Evolutionary conservation across 92 coral and sea anemone species (phyloP).

Genomic region (Epizoanthus fatuus): DNA sequence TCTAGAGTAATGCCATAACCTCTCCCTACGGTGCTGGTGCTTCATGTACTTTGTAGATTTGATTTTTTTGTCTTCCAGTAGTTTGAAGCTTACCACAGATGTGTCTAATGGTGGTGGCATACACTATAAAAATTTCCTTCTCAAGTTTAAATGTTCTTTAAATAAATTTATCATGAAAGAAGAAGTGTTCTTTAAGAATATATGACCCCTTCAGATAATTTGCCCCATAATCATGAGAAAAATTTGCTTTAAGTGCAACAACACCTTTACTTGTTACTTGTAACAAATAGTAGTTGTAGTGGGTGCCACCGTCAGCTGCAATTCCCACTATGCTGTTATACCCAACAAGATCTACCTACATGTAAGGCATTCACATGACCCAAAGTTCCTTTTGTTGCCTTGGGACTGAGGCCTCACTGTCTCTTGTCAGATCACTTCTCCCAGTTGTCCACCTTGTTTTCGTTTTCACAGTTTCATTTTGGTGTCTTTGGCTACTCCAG

Average conservation of each 20-base stretch:
- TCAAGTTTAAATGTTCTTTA: slow-evolving; percentile 42
- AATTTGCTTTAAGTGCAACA: background rate
- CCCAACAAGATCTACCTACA: background rate
- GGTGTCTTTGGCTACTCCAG: too few species aligned
- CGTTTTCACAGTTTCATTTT: background rate
- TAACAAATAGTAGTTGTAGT: slow-evolving; percentile 16
- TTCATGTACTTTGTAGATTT: background rate
- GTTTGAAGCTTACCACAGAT: slow-evolving; percentile 25
- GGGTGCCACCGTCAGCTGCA: slow-evolving; percentile 27
- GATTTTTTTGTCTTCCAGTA: background rate
- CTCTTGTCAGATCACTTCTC: slow-evolving; percentile 1
- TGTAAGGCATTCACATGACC: background rate
- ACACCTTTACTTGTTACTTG: slow-evolving; percentile 28
- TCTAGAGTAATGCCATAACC: background rate
- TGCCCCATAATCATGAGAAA: slow-evolving; percentile 11
- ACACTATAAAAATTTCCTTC: slow-evolving; percentile 4
- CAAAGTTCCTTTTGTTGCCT: background rate
- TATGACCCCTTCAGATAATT: slow-evolving; percentile 1
- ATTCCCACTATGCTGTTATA: slow-evolving; percentile 34
- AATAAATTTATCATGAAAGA: slow-evolving; percentile 23
- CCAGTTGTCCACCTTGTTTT: slow-evolving; percentile 27
- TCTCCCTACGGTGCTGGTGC: slow-evolving; percentile 13
- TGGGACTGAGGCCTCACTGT: slow-evolving; percentile 16
- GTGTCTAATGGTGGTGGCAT: slow-evolving; percentile 29
- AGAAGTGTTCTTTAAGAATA: slow-evolving; percentile 37